Base-by-base conservation (phyloP, 1,140 invertebrate genomes). In the Euura saliciscinereae region DNA sequence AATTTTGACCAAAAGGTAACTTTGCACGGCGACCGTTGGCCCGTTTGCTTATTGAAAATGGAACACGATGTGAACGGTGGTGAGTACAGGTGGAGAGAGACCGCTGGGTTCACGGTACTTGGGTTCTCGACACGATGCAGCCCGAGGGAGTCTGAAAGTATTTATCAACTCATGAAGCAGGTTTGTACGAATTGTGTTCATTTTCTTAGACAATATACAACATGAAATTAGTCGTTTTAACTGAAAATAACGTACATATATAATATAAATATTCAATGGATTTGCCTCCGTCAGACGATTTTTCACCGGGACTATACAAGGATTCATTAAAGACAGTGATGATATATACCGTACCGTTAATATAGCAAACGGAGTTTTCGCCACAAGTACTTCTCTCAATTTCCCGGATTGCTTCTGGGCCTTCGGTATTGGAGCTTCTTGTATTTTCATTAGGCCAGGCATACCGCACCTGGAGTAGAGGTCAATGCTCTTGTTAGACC, bases 51-150 rank as follows among this genome's bases (percentile, higher is more conserved):
- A 82, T 99, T 97, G 85, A 99, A 99, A 3, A 96, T 92, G 1
- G 92, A 89, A 84, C 98, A 99, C 64, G 91, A 86, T 67, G 94
- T 90, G 84, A 97, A 99, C 2, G 98, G 97, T 0, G 98, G 98
- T 78, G 94, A 96, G 86, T 99, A 99, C 0, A 99, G 90, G 83
- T 99, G 98, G 11, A 99, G 88, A 6, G 96, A 98, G 0, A 99
- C 94, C 0, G 97, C 94, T 2, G 91, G 90, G 78, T 98, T 94
- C 0, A 93, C 90, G 80, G 98, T 93, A 43, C 95, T 98, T 1
- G 94, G 90, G 85, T 99, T 99, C 89, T 98, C 97, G 72, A 99
- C 96, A 3, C 98, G 91, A 86, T 99, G 98, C 4, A 99, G 89
- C 2, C 98, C 98, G 73, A 99, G 85, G 0, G 94, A 93, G 88